phyloP scores from a whole-genome alignment of 2,113 vertebrate genomes.

The Brachionichthys hirsutus region DNA sequence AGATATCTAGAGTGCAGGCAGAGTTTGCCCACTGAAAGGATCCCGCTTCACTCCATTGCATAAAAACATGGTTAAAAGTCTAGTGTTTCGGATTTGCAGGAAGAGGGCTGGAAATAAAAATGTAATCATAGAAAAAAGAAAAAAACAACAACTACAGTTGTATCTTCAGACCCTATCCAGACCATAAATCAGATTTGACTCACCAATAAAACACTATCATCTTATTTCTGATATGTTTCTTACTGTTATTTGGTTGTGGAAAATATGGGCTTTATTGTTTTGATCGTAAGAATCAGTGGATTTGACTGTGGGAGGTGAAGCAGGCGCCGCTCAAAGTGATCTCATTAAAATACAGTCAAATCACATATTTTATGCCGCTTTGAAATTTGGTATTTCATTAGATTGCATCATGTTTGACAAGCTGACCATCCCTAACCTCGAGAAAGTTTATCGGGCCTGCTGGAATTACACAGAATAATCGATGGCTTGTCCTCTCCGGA shows the following conservation, averaged over 20 bases:
- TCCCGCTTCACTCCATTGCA: too few species aligned
- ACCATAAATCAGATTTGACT: too few species aligned
- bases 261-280: background rate
- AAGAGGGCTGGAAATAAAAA: too few species aligned
- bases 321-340: background rate
- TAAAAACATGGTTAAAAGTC: background rate
- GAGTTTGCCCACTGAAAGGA: too few species aligned
- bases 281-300: background rate
- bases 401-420: conserved; percentile 24
- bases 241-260: background rate
- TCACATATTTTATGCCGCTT: conserved; percentile 16
- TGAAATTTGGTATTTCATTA: conserved; percentile 21
- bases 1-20: too few species aligned
- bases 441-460: background rate
- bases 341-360: conserved; percentile 3
- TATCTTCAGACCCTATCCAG: too few species aligned
- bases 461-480: conserved; percentile 39
- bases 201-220: too few species aligned
- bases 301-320: background rate
- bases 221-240: too few species aligned
- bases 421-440: background rate
- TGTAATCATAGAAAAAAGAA: too few species aligned
- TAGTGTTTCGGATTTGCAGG: too few species aligned
- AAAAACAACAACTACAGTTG: too few species aligned
- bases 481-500: conserved; percentile 6